phyloP scores from a whole-genome alignment of 1,140 invertebrate genomes.

The Drosophila equinoxialis region DNA sequence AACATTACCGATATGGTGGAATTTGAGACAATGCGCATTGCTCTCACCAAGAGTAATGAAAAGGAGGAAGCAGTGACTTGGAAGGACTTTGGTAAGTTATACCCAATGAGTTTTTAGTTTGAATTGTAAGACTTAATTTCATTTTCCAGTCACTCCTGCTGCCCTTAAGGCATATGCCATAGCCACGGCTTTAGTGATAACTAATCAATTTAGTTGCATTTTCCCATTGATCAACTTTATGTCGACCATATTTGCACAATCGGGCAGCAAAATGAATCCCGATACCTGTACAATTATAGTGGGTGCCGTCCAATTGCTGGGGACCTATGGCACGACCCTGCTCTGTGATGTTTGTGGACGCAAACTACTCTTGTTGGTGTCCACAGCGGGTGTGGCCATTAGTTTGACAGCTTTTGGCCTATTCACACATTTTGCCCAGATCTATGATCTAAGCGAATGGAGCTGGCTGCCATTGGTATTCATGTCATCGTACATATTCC shows the following conservation, averaged over 20 bases:
- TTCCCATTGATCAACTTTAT: constrained; percentile 72
- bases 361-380: constrained; percentile 55
- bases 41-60: constrained; percentile 36
- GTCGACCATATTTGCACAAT: constrained; percentile 86
- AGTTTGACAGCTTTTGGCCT: constrained; percentile 47
- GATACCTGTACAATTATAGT: constrained; percentile 84
- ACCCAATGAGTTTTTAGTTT: no score
- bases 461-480: constrained; percentile 67
- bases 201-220: constrained; percentile 59
- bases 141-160: constrained; percentile 31
- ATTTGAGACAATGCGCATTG: constrained; percentile 52
- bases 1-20: constrained; percentile 25
- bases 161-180: constrained; percentile 47
- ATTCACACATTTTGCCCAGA: constrained; percentile 45
- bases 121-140: background rate
- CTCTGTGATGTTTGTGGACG: constrained; percentile 67
- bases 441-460: constrained; percentile 50
- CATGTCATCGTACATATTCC: constrained; percentile 68
- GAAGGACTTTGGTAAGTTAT: constrained; percentile 61
- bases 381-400: constrained; percentile 50
- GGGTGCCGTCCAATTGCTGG: constrained; percentile 83
- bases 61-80: constrained; percentile 5
- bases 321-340: constrained; percentile 55
- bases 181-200: constrained; percentile 45
- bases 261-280: constrained; percentile 84